A percentile compares a stretch with the other conserved stretches of the same genome.
These are phyloP conservation scores for Drosophila triauraria DNA, from an alignment of 1,140 invertebrate genomes.

Conservation along the genomic window DNA sequence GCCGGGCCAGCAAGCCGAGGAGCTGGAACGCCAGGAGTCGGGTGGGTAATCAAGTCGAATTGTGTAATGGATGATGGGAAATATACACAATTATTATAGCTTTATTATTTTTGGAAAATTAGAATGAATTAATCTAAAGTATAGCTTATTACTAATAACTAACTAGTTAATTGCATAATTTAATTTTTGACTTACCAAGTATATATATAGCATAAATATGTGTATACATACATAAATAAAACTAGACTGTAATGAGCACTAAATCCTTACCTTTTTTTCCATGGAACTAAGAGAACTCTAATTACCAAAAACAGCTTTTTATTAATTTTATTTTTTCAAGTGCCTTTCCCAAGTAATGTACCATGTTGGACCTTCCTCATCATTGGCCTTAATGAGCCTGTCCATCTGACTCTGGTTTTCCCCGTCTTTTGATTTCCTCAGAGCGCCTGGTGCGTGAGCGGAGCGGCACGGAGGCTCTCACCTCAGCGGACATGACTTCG, in stretches of 20 bases:
- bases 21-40: conserved; percentile 88
- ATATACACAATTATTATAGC: neutral
- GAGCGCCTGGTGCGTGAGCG: conserved; percentile 81
- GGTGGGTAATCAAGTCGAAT: conserved; percentile 54
- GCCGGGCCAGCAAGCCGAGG: conserved; percentile 91
- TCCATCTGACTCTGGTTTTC: conserved; percentile 12
- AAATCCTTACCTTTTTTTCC: conserved; percentile 4
- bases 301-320: neutral
- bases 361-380: neutral
- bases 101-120: conserved; percentile 10
- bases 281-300: neutral
- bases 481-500: conserved; percentile 82
- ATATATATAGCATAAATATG: neutral
- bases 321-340: neutral
- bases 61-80: conserved; percentile 1
- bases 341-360: neutral
- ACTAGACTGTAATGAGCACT: conserved; percentile 7
- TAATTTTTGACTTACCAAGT: neutral
- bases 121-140: neutral
- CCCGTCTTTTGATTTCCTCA: conserved; percentile 18
- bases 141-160: conserved; percentile 4
- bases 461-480: conserved; percentile 81
- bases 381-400: conserved; percentile 14
- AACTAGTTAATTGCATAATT: too few species aligned
- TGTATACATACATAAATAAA: conserved; percentile 5